Evolutionary conservation across 2,113 vertebrate genomes (phyloP).

Genomic region (Petrocephalus microphthalmus): DNA sequence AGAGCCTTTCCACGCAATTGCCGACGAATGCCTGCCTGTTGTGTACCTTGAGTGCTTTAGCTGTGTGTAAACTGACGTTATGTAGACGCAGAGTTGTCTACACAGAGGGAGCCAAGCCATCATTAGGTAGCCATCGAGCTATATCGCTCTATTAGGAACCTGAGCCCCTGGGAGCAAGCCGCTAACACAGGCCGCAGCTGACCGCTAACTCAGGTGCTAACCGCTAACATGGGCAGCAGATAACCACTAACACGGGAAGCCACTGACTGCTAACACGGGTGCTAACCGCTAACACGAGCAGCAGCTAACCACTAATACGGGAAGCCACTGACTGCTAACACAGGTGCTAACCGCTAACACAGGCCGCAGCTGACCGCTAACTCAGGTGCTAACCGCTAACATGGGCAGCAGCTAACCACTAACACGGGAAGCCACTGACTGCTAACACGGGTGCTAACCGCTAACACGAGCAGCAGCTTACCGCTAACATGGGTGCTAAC

Average conservation of each 20-base stretch:
- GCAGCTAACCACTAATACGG: neutral
- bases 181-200: neutral
- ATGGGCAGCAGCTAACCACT: neutral
- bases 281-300: neutral
- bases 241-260: neutral
- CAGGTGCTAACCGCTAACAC: neutral
- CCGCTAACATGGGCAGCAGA: neutral
- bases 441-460: neutral
- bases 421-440: neutral
- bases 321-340: neutral
- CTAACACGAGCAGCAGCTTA: neutral
- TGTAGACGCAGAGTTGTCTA: neutral
- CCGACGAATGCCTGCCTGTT: neutral
- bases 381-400: neutral
- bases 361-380: neutral
- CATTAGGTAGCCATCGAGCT: neutral
- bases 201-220: no score
- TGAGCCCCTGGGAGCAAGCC: neutral
- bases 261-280: neutral
- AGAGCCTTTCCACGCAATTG: neutral
- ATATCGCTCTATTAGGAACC: neutral
- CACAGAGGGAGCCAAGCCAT: neutral
- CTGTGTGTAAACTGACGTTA: neutral
- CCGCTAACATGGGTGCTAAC: neutral
- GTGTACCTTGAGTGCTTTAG: neutral